A percentile compares a stretch with the other conserved stretches of the same genome.
Conservation (phyloP, 2,888 invertebrate genomes). For the Polydrusus pterygomalis region DNA sequence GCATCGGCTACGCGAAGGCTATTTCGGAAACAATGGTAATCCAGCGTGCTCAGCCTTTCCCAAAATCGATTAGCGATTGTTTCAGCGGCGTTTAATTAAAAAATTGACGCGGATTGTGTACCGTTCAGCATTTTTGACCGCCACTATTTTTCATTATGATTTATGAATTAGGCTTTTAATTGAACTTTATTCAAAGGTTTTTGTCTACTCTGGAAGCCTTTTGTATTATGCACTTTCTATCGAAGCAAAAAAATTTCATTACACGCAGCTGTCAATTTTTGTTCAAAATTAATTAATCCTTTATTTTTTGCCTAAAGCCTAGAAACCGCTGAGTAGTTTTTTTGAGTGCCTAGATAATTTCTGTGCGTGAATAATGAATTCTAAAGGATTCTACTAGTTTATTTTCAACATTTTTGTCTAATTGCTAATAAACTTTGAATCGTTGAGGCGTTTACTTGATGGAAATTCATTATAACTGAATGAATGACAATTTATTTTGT, state of each 20-base stretch:
- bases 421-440: no score
- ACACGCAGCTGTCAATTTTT: slow-evolving; percentile 30
- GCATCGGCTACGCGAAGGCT: neutral
- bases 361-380: no score
- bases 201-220: slow-evolving; percentile 38
- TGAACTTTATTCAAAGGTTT: slow-evolving; percentile 52
- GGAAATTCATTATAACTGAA: no score
- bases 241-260: slow-evolving; percentile 24
- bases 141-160: slow-evolving; percentile 53
- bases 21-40: slow-evolving; percentile 30
- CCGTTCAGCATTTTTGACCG: slow-evolving; percentile 38
- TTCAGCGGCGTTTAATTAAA: slow-evolving; percentile 52
- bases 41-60: slow-evolving; percentile 43
- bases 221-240: slow-evolving; percentile 38
- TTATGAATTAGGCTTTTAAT: slow-evolving; percentile 53
- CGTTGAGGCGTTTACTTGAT: no score
- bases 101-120: slow-evolving; percentile 52
- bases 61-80: slow-evolving; percentile 52
- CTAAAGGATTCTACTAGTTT: no score
- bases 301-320: slow-evolving; percentile 13
- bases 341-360: neutral
- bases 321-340: neutral
- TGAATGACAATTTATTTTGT: no score
- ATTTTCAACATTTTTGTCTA: no score
- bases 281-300: slow-evolving; percentile 22